A percentile compares a stretch with the other conserved stretches of the same genome.
Evolutionary conservation across 2,797 vertebrate genomes (phyloP).

Genomic region (Myotis findleyi): DNA sequence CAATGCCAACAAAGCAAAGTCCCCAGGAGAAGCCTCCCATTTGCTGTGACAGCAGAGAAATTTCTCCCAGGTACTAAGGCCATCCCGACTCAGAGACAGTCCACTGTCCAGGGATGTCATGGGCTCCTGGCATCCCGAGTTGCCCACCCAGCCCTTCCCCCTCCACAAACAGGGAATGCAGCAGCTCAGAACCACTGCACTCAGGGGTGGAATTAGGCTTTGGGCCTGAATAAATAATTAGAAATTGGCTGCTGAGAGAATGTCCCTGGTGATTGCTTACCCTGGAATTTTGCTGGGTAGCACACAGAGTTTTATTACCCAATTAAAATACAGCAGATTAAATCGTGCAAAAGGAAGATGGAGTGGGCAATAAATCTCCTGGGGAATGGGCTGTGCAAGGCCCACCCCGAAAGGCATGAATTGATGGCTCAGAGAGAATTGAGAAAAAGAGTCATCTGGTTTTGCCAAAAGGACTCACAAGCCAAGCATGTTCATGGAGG

Average conservation of each 20-base stretch:
- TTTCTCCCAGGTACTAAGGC: not conserved
- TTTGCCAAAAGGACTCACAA: constrained; percentile 58
- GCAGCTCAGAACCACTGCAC: constrained; percentile 41
- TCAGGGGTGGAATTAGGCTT: constrained; percentile 73
- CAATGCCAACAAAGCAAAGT: not conserved
- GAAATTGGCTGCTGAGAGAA: constrained; percentile 78
- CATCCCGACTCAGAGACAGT: not conserved
- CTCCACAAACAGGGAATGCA: not conserved
- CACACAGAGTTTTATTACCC: constrained; percentile 82
- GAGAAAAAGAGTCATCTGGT: constrained; percentile 52
- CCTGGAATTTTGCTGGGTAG: constrained; percentile 82
- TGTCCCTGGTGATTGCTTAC: constrained; percentile 79
- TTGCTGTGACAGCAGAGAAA: not conserved
- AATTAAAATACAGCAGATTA: constrained; percentile 84
- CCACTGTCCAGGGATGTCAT: not conserved
- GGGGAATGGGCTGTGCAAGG: constrained; percentile 70
- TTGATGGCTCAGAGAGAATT: constrained; percentile 68
- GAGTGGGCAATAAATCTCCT: constrained; percentile 74
- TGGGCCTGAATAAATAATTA: constrained; percentile 82
- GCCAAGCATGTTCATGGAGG: constrained; percentile 47
- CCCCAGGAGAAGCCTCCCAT: not conserved
- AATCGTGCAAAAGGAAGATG: constrained; percentile 73
- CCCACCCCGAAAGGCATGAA: constrained; percentile 62
- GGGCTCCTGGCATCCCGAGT: not conserved
- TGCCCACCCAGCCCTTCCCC: not conserved